Percentiles rank a stretch among this genome's conserved stretches.
phyloP scores from a whole-genome alignment of 2,797 vertebrate genomes.

The Trichosurus vulpecula region DNA sequence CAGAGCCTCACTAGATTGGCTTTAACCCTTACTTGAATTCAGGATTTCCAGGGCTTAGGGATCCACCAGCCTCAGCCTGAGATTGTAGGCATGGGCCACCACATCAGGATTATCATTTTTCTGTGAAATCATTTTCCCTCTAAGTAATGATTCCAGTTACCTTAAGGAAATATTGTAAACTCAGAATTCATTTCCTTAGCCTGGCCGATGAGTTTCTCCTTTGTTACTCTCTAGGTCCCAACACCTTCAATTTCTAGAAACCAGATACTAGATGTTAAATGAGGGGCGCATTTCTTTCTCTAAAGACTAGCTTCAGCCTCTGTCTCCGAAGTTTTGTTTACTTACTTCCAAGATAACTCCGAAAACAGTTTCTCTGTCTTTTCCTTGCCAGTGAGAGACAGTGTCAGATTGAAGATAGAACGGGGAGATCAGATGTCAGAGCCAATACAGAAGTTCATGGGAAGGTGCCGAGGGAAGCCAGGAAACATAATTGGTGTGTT shows the following conservation, averaged over 20 bases:
- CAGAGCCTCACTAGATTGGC: neutral
- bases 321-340: neutral
- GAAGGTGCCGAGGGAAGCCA: neutral
- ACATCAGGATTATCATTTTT: neutral
- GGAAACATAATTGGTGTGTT: neutral
- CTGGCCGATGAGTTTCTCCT: neutral
- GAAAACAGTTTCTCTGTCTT: neutral
- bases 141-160: neutral
- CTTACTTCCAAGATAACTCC: neutral
- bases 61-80: neutral
- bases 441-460: accelerated
- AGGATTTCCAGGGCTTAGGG: neutral
- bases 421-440: accelerated
- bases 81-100: neutral
- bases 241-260: neutral
- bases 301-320: neutral
- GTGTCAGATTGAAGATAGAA: neutral
- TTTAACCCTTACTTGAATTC: neutral
- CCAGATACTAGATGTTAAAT: accelerated
- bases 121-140: neutral
- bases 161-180: neutral
- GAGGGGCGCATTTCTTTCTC: too few species aligned
- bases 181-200: neutral
- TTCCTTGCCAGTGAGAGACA: neutral
- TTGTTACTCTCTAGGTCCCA: neutral